A percentile compares a stretch with the other conserved stretches of the same genome.
These are phyloP conservation scores for Phlogophora meticulosa DNA, from an alignment of 2,888 invertebrate genomes.

Conservation along the genomic window DNA sequence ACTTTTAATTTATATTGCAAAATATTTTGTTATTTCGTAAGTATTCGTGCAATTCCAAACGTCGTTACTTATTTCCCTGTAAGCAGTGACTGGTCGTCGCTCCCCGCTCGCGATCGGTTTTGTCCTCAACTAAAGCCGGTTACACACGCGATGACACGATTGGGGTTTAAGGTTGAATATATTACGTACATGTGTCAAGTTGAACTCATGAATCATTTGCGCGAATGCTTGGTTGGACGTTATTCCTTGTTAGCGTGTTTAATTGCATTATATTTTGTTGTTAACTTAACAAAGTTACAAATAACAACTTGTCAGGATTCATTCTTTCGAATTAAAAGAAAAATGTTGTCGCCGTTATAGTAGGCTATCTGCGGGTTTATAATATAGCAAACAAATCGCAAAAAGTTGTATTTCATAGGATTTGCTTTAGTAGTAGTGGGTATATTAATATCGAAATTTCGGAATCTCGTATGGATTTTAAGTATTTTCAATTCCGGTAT, in stretches of 20 bases:
- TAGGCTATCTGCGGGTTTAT: background rate
- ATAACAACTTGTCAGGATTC: slow-evolving; percentile 7
- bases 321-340: background rate
- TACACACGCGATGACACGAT: slow-evolving; percentile 75
- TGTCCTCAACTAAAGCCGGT: slow-evolving; percentile 78
- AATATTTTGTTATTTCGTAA: slow-evolving; percentile 37
- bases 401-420: background rate
- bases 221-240: slow-evolving; percentile 24
- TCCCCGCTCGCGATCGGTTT: slow-evolving; percentile 74
- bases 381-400: background rate
- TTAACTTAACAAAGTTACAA: slow-evolving; percentile 20
- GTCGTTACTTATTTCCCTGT: slow-evolving; percentile 72
- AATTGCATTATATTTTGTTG: slow-evolving; percentile 37
- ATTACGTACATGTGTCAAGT: slow-evolving; percentile 65
- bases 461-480: no score
- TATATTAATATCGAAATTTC: no score
- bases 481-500: no score
- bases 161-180: slow-evolving; percentile 66
- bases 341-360: background rate
- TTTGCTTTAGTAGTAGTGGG: no score
- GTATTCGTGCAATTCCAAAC: slow-evolving; percentile 57
- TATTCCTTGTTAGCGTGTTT: slow-evolving; percentile 33
- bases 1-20: background rate
- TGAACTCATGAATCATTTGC: slow-evolving; percentile 56
- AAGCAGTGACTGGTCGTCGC: slow-evolving; percentile 78